These are phyloP conservation scores for Otocyon megalotis DNA, from an alignment of 2,113 vertebrate genomes.

Conservation along the genomic window DNA sequence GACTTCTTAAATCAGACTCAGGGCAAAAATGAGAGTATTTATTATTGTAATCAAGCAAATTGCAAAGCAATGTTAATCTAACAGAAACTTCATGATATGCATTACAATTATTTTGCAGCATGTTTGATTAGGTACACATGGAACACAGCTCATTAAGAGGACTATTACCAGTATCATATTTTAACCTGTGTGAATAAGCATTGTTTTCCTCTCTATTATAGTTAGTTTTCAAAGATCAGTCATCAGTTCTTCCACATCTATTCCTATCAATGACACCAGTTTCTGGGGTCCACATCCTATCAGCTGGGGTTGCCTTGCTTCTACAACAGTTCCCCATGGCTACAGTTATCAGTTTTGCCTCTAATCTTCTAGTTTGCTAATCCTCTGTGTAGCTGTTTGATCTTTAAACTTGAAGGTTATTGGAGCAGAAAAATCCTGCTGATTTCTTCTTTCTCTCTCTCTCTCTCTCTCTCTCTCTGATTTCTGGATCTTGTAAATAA, in stretches of 20 bases:
- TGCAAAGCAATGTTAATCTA: slow-evolving; percentile 38
- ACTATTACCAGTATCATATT: not conserved
- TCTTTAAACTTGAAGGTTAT: not conserved
- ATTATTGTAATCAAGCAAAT: slow-evolving; percentile 53
- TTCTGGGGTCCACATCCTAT: not conserved
- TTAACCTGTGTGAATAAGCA: not conserved
- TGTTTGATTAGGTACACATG: slow-evolving; percentile 38
- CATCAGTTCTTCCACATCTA: not conserved
- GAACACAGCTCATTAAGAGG: slow-evolving; percentile 21
- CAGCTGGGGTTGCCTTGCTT: not conserved
- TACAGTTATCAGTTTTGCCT: not conserved
- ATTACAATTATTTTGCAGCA: not conserved
- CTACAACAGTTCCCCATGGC: not conserved
- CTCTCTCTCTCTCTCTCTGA: not conserved
- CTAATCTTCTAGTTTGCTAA: not conserved
- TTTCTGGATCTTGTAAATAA: slow-evolving; percentile 30
- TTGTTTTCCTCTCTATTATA: not conserved
- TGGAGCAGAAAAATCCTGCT: not conserved
- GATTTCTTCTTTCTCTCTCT: not conserved
- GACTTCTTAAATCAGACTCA: slow-evolving; percentile 31
- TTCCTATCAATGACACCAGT: not conserved
- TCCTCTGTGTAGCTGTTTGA: not conserved
- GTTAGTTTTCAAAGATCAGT: not conserved
- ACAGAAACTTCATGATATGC: not conserved
- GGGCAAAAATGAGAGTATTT: not conserved